Conservation (phyloP, 1,140 invertebrate genomes). For the Drosophila albomicans region DNA sequence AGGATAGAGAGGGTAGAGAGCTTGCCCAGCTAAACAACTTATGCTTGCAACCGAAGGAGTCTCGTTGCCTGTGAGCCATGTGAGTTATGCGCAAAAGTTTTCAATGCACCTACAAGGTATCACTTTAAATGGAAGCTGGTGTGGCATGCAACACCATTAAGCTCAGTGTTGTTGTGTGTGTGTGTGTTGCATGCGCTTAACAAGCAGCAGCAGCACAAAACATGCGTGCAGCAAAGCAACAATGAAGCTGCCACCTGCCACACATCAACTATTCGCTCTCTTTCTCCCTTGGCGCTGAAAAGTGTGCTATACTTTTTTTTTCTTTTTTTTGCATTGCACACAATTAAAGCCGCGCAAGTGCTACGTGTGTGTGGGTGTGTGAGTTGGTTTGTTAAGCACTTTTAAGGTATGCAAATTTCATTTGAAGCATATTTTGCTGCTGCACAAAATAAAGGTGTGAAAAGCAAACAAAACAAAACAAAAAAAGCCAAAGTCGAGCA, state of each 20-base stretch:
- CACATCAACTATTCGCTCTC: not conserved
- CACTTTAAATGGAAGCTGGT: slow-evolving; percentile 29
- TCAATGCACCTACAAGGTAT: slow-evolving; percentile 43
- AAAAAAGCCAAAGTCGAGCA: slow-evolving; percentile 44
- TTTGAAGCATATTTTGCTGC: slow-evolving; percentile 44
- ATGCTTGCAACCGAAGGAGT: not conserved
- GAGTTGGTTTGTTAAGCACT: slow-evolving; percentile 63
- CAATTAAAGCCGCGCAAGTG: slow-evolving; percentile 62
- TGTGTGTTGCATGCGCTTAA: slow-evolving; percentile 10
- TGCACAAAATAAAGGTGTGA: slow-evolving; percentile 35
- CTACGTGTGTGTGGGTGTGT: slow-evolving; percentile 16
- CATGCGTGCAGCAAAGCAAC: slow-evolving; percentile 29
- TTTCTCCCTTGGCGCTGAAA: slow-evolving; percentile 45
- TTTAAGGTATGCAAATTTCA: slow-evolving; percentile 73
- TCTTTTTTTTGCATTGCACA: not conserved
- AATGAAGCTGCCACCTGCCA: slow-evolving; percentile 18
- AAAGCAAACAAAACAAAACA: slow-evolving; percentile 40
- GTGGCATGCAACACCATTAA: slow-evolving; percentile 8
- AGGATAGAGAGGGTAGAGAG: too few relatives aligned
- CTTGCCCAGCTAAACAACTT: slow-evolving; percentile 8
- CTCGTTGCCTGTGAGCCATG: slow-evolving; percentile 8
- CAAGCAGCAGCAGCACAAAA: slow-evolving; percentile 31
- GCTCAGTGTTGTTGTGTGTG: not conserved
- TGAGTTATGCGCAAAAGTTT: slow-evolving; percentile 48
- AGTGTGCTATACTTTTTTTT: slow-evolving; percentile 64